These are phyloP conservation scores for Palythoa grandis DNA, from an alignment of 92 coral and sea anemone genomes.

Conservation along the genomic window DNA sequence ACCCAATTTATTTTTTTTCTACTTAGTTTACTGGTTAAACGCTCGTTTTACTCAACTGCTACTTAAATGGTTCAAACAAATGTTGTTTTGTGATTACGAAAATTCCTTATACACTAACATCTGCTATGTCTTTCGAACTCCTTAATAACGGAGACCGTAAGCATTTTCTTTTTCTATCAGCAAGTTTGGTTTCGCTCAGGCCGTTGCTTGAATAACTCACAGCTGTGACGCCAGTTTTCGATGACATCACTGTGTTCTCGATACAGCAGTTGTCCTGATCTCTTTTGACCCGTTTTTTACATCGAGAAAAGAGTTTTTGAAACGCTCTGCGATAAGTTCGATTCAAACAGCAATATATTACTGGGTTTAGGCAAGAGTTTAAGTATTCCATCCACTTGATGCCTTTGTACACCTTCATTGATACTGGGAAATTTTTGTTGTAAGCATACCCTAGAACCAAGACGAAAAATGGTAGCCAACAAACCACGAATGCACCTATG, in stretches of 20 bases:
- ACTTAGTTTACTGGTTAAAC: too few relatives aligned
- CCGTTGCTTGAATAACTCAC: not conserved
- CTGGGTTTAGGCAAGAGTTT: slow-evolving; percentile 91
- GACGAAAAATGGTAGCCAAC: slow-evolving; percentile 89
- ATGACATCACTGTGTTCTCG: slow-evolving; percentile 16
- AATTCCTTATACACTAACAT: not conserved
- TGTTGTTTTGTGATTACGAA: too few relatives aligned
- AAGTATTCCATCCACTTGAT: slow-evolving; percentile 87
- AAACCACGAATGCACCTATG: slow-evolving; percentile 83
- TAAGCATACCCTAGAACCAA: slow-evolving; percentile 71
- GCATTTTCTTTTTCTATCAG: not conserved
- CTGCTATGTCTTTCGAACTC: not conserved
- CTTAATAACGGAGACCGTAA: slow-evolving; percentile 6
- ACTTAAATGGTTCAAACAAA: not conserved
- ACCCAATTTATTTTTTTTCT: too few relatives aligned
- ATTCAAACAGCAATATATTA: slow-evolving; percentile 88
- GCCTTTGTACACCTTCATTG: slow-evolving; percentile 56
- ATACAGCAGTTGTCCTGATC: not conserved
- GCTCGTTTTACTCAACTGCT: not conserved
- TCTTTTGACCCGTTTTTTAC: slow-evolving; percentile 41
- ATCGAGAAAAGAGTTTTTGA: slow-evolving; percentile 71
- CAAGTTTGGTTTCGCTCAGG: not conserved
- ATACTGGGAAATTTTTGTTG: slow-evolving; percentile 22
- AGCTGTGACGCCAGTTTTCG: slow-evolving; percentile 3
- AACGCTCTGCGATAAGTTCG: slow-evolving; percentile 90